Base-by-base conservation (phyloP, 2,888 invertebrate species). In the Agrochola circellaris region DNA sequence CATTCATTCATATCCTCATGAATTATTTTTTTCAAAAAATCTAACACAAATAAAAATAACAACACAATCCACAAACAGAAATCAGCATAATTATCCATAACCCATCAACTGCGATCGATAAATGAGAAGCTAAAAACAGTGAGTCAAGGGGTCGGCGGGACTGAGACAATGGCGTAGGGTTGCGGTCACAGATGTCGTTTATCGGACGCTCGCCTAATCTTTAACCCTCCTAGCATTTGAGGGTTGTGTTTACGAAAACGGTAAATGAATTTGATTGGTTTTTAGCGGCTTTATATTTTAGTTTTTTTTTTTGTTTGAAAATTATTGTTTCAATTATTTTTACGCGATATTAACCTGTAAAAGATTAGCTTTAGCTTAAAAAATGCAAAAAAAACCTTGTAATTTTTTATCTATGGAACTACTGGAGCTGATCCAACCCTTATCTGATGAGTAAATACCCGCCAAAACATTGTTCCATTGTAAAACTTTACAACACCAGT, bases 181-280 rank as follows among this genome's bases (percentile, higher is more conserved):
- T 91, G 93, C 88, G 94, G 94, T 92, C 95, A 91, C 95, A 96
- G 96, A 96, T 96, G 96, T 94, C 95, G 95, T 94, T 95, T 95
- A 95, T 95, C 93, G 94, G 90, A 88, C 88, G 89, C 90, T 90
- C 90, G 87, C 91, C 92, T 93, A 94, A 94, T 91, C 91, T 91
- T 89, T 89, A 92, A 90, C 91, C 91, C 92, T 91, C 89, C 89
- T 84, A 84, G 79, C 87, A 83, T 79, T 83, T 67, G 71, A 86
- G 87, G 83, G 87, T 82, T 82, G 79, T 89, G 73, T 88, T 88
- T 71, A 64, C 62, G 73, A 83, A 77, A 78, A 85, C 76, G 56
- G 83, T 77, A 78, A 87, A 89, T 82, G 82, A 85, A 78, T 87
- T 81, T 79, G 74, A 83, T 79, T 80, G 68, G 64, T 34, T 71